These are phyloP conservation scores for Hyperopisus bebe DNA, from an alignment of 2,113 vertebrate genomes.

Conservation along the genomic window DNA sequence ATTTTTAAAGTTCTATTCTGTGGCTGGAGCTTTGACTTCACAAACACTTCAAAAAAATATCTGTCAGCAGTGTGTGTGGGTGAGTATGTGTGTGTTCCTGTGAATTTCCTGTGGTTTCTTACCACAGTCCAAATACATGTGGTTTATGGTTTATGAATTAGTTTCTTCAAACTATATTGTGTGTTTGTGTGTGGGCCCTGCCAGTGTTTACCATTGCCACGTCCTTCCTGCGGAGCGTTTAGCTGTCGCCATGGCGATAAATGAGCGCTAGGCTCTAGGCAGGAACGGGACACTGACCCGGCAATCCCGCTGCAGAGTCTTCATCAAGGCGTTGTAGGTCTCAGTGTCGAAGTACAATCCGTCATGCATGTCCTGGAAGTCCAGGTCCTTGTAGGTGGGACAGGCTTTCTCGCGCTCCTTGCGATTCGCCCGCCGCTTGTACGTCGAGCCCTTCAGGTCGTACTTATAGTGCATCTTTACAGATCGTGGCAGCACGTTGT, in stretches of 20 bases:
- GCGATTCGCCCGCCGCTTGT: conserved; percentile 58
- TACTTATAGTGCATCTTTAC: conserved; percentile 53
- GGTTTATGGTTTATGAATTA: background rate
- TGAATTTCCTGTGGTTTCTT: background rate
- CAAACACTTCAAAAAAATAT: background rate
- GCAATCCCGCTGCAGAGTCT: conserved; percentile 74
- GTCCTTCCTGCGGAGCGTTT: background rate
- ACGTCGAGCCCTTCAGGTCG: conserved; percentile 22
- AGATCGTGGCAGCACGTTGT: conserved; percentile 8
- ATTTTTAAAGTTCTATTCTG: background rate
- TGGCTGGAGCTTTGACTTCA: background rate
- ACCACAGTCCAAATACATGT: background rate
- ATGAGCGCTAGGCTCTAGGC: background rate
- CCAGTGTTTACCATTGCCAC: background rate
- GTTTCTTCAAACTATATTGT: background rate
- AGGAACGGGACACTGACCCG: conserved; percentile 52
- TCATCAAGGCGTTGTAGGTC: conserved; percentile 69
- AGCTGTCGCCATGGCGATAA: background rate
- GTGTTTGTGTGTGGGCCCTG: background rate
- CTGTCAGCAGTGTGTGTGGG: background rate
- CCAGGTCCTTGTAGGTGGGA: conserved; percentile 69
- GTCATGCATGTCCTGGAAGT: conserved; percentile 70
- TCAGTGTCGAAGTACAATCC: conserved; percentile 73
- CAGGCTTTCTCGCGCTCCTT: conserved; percentile 73
- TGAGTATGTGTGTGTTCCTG: background rate